Evolutionary conservation across 2,797 vertebrate genomes (phyloP).

Genomic region (Tokudaia muenninki): DNA sequence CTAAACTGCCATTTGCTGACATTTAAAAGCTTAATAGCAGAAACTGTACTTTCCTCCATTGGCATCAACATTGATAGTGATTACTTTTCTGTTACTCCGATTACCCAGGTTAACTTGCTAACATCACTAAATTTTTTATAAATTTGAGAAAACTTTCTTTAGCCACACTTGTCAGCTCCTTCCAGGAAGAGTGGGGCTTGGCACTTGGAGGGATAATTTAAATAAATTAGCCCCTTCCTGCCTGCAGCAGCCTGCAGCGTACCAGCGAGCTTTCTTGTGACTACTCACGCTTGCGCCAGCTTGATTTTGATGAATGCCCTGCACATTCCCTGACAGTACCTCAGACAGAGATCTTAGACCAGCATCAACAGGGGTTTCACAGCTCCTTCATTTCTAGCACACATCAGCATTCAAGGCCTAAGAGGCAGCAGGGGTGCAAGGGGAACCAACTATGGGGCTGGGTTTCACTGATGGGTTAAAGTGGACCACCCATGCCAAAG

Average conservation of each 20-base stretch:
- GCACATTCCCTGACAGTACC: conserved; percentile 84
- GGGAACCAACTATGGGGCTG: not conserved
- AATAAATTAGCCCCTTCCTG: conserved; percentile 88
- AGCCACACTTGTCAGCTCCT: conserved; percentile 85
- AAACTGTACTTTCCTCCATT: conserved; percentile 85
- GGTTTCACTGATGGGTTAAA: not conserved
- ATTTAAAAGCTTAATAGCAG: conserved; percentile 90
- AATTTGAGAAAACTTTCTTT: conserved; percentile 86
- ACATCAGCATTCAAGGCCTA: conserved; percentile 37
- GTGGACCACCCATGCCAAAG: not conserved
- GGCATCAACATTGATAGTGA: conserved; percentile 81
- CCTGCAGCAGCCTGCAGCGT: conserved; percentile 87
- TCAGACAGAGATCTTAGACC: conserved; percentile 79
- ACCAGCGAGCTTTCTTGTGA: conserved; percentile 86
- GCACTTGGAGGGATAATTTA: conserved; percentile 88
- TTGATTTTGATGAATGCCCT: conserved; percentile 88
- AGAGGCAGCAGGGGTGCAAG: not conserved
- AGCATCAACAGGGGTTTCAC: conserved; percentile 60
- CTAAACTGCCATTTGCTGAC: conserved; percentile 91
- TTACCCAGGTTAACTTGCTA: conserved; percentile 81
- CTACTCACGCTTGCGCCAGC: conserved; percentile 87
- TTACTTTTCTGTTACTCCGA: conserved; percentile 76
- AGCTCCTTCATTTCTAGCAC: conserved; percentile 39
- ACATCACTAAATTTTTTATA: conserved; percentile 82
- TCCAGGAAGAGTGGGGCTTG: conserved; percentile 85